Percentiles rank a stretch among this genome's conserved stretches.
These are phyloP conservation scores for Eremobia ochroleuca DNA, from an alignment of 2,888 invertebrate genomes.

Conservation along the genomic window DNA sequence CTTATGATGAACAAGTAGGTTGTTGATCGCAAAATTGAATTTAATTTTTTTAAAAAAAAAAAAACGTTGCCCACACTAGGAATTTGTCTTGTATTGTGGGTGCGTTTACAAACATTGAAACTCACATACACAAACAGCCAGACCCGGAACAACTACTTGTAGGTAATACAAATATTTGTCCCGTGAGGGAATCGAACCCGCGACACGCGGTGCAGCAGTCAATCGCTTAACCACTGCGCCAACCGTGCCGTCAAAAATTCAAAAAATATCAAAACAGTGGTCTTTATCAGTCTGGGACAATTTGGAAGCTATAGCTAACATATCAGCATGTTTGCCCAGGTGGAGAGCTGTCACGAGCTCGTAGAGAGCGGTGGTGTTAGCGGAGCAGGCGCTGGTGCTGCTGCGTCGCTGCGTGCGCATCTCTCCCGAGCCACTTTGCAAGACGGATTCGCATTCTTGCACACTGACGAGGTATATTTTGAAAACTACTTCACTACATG, in stretches of 20 bases:
- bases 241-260: no score
- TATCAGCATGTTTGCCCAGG: slow-evolving; percentile 79
- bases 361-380: slow-evolving; percentile 79
- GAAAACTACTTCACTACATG: background rate
- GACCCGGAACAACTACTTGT: no score
- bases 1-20: background rate
- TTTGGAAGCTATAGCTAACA: background rate
- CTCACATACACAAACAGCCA: no score
- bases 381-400: slow-evolving; percentile 72
- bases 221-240: no score
- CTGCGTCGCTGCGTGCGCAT: slow-evolving; percentile 79
- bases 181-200: no score
- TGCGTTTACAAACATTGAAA: no score
- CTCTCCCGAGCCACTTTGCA: slow-evolving; percentile 79
- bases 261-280: background rate
- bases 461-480: slow-evolving; percentile 82
- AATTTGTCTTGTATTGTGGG: no score
- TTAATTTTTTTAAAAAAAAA: no score
- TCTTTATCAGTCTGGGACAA: background rate
- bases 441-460: slow-evolving; percentile 84
- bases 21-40: background rate
- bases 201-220: no score
- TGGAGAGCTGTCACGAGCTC: slow-evolving; percentile 86
- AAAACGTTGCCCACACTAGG: no score
- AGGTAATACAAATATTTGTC: no score